phyloP scores from a whole-genome alignment of 2,797 vertebrate species.

The Cirrhinus molitorella region DNA sequence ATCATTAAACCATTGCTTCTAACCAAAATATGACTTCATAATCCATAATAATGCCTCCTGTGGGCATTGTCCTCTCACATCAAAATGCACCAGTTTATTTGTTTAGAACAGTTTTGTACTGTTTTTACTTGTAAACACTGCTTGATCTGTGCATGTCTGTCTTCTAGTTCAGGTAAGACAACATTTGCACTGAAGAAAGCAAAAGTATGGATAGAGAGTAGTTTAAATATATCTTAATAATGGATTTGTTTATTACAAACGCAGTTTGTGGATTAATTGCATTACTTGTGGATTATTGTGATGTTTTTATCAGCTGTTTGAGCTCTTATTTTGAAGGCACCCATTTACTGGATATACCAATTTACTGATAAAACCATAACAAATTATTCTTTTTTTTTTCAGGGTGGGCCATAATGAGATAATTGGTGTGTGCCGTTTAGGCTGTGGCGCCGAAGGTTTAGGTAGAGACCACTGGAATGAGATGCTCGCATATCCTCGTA shows the following conservation, averaged over 20 bases:
- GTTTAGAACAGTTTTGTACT: not conserved
- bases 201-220: not conserved
- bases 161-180: not conserved
- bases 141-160: not conserved
- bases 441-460: conserved; percentile 89
- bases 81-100: not conserved
- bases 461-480: conserved; percentile 99
- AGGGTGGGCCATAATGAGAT: conserved; percentile 99
- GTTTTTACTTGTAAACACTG: not conserved
- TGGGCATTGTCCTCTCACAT: not conserved
- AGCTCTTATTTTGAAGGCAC: not conserved
- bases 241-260: not conserved
- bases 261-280: not conserved
- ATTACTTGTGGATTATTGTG: not conserved
- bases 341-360: not conserved
- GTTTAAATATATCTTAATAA: not conserved
- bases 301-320: not conserved
- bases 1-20: not conserved
- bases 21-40: not conserved
- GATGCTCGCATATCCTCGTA: conserved; percentile 96
- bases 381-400: conserved; percentile 52
- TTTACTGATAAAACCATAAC: not conserved
- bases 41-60: not conserved
- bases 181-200: not conserved
- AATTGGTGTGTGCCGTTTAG: conserved; percentile 94